These are phyloP conservation scores for Bacillus rossius DNA, from an alignment of 1,140 invertebrate genomes.

Conservation along the genomic window DNA sequence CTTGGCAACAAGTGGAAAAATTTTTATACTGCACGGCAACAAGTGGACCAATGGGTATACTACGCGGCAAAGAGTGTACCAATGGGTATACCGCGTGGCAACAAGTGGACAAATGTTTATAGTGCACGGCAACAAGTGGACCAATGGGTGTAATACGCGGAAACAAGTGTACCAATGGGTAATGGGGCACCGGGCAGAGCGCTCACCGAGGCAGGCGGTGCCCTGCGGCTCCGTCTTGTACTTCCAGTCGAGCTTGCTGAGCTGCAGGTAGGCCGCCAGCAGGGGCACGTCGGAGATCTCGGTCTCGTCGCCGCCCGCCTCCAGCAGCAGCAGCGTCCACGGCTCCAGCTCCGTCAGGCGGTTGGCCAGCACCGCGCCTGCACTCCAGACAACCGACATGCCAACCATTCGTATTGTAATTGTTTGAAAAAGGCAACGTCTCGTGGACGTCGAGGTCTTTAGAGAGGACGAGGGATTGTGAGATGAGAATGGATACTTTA, in stretches of 20 bases:
- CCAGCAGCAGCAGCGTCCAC: slow-evolving; percentile 79
- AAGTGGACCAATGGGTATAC: too few relatives aligned
- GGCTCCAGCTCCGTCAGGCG: slow-evolving; percentile 69
- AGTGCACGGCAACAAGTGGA: too few relatives aligned
- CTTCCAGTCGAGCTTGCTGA: slow-evolving; percentile 86
- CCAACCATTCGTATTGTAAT: neutral
- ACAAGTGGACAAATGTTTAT: too few relatives aligned
- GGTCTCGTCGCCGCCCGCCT: slow-evolving; percentile 88
- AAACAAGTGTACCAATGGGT: too few relatives aligned
- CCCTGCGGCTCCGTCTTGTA: slow-evolving; percentile 87
- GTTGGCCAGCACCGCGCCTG: slow-evolving; percentile 84
- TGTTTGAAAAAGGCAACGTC: neutral
- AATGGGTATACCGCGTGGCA: too few relatives aligned
- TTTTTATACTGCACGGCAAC: too few relatives aligned
- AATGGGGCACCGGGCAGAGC: too few relatives aligned
- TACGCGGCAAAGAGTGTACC: too few relatives aligned
- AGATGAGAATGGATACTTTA: too few relatives aligned
- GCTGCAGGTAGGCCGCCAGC: slow-evolving; percentile 78
- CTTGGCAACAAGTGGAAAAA: too few relatives aligned
- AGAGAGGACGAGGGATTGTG: neutral
- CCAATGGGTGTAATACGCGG: too few relatives aligned
- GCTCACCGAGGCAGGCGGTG: slow-evolving; percentile 69
- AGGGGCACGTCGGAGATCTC: slow-evolving; percentile 85
- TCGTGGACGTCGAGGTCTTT: neutral
- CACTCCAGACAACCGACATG: too few relatives aligned